These are phyloP conservation scores for Cryptotermes secundus DNA, from an alignment of 1,140 invertebrate species.

Conservation along the genomic window DNA sequence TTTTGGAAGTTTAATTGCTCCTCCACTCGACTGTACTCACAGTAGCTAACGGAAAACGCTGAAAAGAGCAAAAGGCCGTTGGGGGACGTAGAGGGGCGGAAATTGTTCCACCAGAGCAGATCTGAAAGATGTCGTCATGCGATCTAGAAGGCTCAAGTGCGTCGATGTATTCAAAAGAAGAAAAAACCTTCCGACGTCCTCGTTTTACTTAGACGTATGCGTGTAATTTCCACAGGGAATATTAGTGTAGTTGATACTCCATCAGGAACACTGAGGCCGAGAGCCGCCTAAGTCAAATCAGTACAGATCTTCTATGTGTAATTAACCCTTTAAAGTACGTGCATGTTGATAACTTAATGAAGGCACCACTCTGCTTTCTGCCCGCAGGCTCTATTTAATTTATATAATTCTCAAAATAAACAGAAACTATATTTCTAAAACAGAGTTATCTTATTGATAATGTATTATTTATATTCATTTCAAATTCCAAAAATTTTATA, in stretches of 20 bases:
- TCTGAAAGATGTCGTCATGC: background rate
- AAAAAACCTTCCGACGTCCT: background rate
- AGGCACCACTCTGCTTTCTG: too few relatives aligned
- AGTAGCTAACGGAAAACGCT: conserved; percentile 10
- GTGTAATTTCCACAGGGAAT: background rate
- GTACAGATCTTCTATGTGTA: too few relatives aligned
- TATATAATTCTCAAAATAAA: too few relatives aligned
- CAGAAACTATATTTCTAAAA: too few relatives aligned
- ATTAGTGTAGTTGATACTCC: background rate
- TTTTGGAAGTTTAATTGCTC: background rate
- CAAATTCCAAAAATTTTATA: too few relatives aligned
- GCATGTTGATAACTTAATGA: too few relatives aligned
- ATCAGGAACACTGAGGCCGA: too few relatives aligned
- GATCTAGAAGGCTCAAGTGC: background rate
- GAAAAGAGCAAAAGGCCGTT: background rate
- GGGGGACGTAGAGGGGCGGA: background rate
- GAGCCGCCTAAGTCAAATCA: too few relatives aligned
- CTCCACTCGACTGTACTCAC: background rate
- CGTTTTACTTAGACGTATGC: background rate
- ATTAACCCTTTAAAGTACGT: too few relatives aligned
- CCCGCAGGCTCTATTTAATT: too few relatives aligned
- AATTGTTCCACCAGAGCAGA: background rate
- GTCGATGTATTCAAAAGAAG: background rate
- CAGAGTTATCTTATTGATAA: too few relatives aligned
- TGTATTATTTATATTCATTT: too few relatives aligned